phyloP scores from a whole-genome alignment of 2,797 vertebrate genomes.

The Pseudochirops corinnae region DNA sequence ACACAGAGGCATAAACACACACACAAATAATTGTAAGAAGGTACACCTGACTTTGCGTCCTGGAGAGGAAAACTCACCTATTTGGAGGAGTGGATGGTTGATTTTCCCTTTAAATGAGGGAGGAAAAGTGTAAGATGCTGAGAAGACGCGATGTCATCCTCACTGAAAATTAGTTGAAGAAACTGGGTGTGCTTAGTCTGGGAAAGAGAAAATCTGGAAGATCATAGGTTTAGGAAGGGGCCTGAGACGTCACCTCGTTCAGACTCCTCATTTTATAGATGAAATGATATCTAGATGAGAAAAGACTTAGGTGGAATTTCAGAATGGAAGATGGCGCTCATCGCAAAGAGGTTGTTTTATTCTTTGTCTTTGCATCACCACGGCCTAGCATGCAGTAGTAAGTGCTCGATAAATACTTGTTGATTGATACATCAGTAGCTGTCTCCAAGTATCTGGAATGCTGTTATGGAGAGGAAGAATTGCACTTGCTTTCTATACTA shows the following conservation, averaged over 20 bases:
- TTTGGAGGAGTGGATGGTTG: slow-evolving; percentile 3
- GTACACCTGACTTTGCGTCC: slow-evolving; percentile 1
- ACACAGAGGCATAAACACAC: background rate
- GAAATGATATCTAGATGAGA: background rate
- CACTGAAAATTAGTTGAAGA: background rate
- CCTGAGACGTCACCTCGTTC: background rate
- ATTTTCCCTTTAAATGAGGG: slow-evolving; percentile 8
- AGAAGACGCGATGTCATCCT: background rate
- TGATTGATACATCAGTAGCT: background rate
- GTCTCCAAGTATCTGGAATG: background rate
- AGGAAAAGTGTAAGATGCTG: background rate
- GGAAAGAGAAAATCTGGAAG: background rate
- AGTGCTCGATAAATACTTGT: background rate
- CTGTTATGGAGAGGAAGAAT: background rate
- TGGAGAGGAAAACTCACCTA: background rate
- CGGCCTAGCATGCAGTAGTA: background rate
- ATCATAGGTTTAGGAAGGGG: background rate
- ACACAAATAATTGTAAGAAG: background rate
- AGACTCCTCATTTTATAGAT: background rate
- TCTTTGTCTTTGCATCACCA: background rate
- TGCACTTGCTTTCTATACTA: background rate
- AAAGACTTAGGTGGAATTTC: background rate
- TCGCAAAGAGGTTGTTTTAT: background rate
- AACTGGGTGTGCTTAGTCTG: too few species aligned
- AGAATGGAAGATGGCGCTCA: background rate